Base-by-base conservation (phyloP, 2,888 invertebrate species). In the Amitus sp. region DNA sequence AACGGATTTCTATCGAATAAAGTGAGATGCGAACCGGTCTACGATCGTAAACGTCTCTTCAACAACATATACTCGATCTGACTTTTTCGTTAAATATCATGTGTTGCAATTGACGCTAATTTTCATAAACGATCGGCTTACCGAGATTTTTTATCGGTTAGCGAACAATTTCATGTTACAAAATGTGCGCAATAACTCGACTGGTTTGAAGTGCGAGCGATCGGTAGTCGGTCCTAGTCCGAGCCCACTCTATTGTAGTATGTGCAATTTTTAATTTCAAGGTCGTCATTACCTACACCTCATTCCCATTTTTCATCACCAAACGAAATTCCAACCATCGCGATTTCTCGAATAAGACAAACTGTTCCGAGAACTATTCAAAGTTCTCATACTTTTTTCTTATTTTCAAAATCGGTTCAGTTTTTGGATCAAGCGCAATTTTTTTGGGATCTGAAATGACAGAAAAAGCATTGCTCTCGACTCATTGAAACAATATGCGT, bases 171-270 rank as follows among this genome's bases (percentile, higher is more conserved):
- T n/a, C n/a, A n/a, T n/a, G n/a, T n/a, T n/a, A n/a, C n/a, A n/a
- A 20, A 33, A 27, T 57, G 47, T 42, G 50, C 57, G 48, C 57
- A 61, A 53, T 63, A 61, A 61, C 63, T 66, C 57, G 53, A 65
- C 65, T 63, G 62, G 57, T 70, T 68, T 45, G 27, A 68, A 70
- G 65, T 66, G 49, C 56, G 43, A 58, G 66, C 69, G 67, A 62
- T 67, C 67, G 63, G 66, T 64, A 50, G 58, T 63, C 57, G 28
- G 48, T 42, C 48, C 20, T 42, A 51, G 40, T 62, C 47, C 47
- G 47, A 17, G 42, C 30, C 47, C 54, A 50, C 53, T 47, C 60
- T 51, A 47, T n/a, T 47, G 53, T 30, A 43, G 27, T 58, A 58
- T 46, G 51, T 48, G 58, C 40, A 62, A 46, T 46, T 17, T 13